phyloP scores from a whole-genome alignment of 2,113 vertebrate genomes.

The Zeus faber region DNA sequence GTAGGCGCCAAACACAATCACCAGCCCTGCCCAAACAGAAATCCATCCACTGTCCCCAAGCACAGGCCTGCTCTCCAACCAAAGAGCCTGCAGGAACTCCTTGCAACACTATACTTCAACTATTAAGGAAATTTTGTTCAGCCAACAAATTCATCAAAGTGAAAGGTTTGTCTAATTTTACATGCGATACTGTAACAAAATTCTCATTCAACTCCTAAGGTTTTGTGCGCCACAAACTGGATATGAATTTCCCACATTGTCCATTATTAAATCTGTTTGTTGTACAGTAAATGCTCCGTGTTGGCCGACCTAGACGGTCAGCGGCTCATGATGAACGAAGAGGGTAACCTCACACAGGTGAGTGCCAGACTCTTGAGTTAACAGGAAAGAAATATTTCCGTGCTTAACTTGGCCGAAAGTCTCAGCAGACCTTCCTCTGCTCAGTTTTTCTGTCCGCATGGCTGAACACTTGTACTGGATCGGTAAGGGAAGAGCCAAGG shows the following conservation, averaged over 20 bases:
- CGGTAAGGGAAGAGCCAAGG: conserved; percentile 50
- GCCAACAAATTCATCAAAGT: conserved; percentile 18
- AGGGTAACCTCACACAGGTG: conserved; percentile 56
- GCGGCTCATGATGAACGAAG: conserved; percentile 39
- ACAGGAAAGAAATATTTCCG: conserved; percentile 74
- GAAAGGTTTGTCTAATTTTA: conserved; percentile 3
- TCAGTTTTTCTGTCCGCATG: conserved; percentile 53
- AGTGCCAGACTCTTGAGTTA: conserved; percentile 67
- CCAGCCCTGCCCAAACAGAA: conserved; percentile 42
- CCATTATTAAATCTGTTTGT: conserved; percentile 26
- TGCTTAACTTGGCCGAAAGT: conserved; percentile 65
- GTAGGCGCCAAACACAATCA: conserved; percentile 51
- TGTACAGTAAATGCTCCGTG: conserved; percentile 20
- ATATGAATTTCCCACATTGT: background rate
- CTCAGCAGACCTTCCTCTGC: conserved; percentile 58
- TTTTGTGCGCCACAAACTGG: background rate
- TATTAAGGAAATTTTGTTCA: conserved; percentile 18
- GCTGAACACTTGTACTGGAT: conserved; percentile 51
- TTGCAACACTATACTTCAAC: conserved; percentile 29
- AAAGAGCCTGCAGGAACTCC: conserved; percentile 29
- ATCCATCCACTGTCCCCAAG: conserved; percentile 46
- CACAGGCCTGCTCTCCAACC: conserved; percentile 25
- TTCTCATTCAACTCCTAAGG: too few species aligned
- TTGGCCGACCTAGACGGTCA: conserved; percentile 25
- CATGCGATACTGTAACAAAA: conserved; percentile 9